Conservation (phyloP, 2,888 invertebrate genomes). For the Platypus cylindrus region DNA sequence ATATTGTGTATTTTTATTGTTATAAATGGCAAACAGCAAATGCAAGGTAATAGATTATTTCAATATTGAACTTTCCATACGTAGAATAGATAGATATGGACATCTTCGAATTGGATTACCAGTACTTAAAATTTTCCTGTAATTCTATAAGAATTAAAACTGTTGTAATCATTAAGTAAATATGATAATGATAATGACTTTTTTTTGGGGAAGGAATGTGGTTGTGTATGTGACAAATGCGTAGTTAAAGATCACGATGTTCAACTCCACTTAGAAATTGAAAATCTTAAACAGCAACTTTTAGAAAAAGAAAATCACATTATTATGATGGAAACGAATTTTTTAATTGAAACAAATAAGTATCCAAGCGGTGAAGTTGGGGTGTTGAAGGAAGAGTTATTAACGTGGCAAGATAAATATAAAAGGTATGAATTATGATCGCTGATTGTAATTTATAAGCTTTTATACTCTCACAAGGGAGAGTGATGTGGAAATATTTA, state of each 20-base stretch:
- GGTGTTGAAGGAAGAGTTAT: constrained; percentile 69
- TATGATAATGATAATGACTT: too few species aligned
- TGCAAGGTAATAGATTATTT: constrained; percentile 24
- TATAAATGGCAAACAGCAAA: constrained; percentile 17
- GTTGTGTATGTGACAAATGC: constrained; percentile 45
- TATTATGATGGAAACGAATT: constrained; percentile 74
- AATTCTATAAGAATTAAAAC: too few species aligned
- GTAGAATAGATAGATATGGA: too few species aligned
- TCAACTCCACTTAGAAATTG: constrained; percentile 77
- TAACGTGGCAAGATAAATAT: constrained; percentile 87
- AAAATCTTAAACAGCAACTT: constrained; percentile 69
- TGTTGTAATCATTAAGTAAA: too few species aligned
- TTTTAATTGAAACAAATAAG: constrained; percentile 52
- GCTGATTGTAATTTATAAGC: too few species aligned
- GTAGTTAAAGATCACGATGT: constrained; percentile 39
- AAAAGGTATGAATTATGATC: constrained; percentile 53
- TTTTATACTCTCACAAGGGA: too few species aligned
- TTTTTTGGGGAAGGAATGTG: too few species aligned
- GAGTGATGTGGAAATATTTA: constrained; percentile 2
- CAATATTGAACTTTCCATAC: too few species aligned
- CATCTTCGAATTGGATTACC: too few species aligned
- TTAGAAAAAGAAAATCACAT: constrained; percentile 73
- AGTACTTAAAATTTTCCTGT: too few species aligned
- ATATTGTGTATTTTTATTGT: too few species aligned
- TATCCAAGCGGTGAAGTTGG: constrained; percentile 55